Conservation (phyloP, 2,113 vertebrate species). For the Marmota monax region DNA sequence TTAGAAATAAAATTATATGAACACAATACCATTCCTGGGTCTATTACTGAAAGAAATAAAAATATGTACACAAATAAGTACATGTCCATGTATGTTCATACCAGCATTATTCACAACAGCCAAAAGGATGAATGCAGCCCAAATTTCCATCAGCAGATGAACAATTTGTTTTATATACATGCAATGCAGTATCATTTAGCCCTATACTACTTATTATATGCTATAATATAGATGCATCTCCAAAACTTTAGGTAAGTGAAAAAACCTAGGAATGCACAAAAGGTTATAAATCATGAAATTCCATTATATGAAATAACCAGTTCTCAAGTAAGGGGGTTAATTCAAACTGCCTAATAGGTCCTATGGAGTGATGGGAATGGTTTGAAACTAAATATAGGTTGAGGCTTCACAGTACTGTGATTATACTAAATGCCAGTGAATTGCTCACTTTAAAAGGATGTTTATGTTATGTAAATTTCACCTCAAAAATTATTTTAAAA, state of each 20-base stretch:
- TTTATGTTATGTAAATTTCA: background rate
- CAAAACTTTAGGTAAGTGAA: background rate
- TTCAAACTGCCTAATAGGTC: fast-evolving
- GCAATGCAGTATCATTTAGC: background rate
- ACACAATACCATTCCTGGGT: background rate
- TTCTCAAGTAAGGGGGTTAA: background rate
- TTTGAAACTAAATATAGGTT: background rate
- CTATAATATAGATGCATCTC: background rate
- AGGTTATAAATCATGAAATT: background rate
- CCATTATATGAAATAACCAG: background rate
- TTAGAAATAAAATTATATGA: background rate
- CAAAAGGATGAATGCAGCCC: background rate
- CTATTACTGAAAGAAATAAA: background rate
- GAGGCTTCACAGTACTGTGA: fast-evolving
- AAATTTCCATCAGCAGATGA: background rate
- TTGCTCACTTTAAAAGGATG: background rate
- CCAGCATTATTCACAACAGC: background rate
- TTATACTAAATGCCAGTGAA: background rate
- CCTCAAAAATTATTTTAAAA: background rate
- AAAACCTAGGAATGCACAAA: background rate
- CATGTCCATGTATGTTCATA: background rate
- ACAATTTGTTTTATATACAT: no score
- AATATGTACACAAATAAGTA: background rate
- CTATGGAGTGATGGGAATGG: background rate
- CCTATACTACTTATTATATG: background rate